Conservation (phyloP, 2,888 invertebrate genomes). For the Melanostoma scalare region DNA sequence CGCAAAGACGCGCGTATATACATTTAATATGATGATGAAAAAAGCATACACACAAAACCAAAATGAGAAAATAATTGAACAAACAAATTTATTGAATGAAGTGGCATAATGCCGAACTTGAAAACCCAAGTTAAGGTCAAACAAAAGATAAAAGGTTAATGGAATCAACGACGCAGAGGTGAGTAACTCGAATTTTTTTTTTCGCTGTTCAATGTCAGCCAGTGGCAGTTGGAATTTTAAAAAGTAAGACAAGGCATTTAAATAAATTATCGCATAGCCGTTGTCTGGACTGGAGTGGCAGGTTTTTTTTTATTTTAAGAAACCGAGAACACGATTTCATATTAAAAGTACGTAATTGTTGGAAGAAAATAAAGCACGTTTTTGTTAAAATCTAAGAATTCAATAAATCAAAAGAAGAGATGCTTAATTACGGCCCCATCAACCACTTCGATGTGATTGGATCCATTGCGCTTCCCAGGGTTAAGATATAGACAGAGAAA, state of each 20-base stretch:
- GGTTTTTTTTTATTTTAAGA: not conserved
- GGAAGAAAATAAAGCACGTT: not conserved
- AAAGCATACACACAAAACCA: slow-evolving; percentile 9
- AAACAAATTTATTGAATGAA: slow-evolving; percentile 63
- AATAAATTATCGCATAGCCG: slow-evolving; percentile 26
- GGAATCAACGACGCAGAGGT: slow-evolving; percentile 56
- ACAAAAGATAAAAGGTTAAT: slow-evolving; percentile 71
- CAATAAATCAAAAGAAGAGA: not conserved
- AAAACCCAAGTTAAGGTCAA: slow-evolving; percentile 66
- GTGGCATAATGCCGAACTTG: slow-evolving; percentile 63
- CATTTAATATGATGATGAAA: not conserved
- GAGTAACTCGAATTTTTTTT: slow-evolving; percentile 50
- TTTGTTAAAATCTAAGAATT: slow-evolving; percentile 1
- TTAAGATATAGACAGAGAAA: too few species aligned
- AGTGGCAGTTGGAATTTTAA: slow-evolving; percentile 42
- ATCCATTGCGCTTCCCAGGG: too few species aligned
- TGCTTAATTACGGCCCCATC: too few species aligned
- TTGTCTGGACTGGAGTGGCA: slow-evolving; percentile 26
- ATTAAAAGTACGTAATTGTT: too few species aligned
- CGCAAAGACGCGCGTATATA: slow-evolving; percentile 3
- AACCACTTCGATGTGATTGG: too few species aligned
- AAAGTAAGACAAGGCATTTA: slow-evolving; percentile 32
- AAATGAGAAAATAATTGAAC: slow-evolving; percentile 68
- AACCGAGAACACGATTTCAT: too few species aligned
- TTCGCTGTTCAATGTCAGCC: slow-evolving; percentile 63